A percentile compares a stretch with the other conserved stretches of the same genome.
Conservation (phyloP, 2,113 vertebrate species). For the Corydoras sp. region DNA sequence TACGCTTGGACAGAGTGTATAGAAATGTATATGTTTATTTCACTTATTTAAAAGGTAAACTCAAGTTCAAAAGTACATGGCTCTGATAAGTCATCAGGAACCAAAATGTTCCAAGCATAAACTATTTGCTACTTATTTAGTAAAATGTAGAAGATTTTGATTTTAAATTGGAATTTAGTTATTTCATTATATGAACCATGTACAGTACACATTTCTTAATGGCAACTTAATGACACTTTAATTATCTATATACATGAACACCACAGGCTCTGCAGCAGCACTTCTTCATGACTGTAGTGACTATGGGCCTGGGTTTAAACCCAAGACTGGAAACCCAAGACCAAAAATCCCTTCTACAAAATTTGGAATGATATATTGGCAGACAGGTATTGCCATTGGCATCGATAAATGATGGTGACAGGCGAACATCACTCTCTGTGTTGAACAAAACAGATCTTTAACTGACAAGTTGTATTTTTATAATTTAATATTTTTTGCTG, state of each 20-base stretch:
- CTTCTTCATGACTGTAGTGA: constrained; percentile 24
- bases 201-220: constrained; percentile 64
- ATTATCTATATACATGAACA: constrained; percentile 70
- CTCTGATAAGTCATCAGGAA: constrained; percentile 56
- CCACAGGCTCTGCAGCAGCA: constrained; percentile 62
- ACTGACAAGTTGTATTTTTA: no score
- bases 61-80: constrained; percentile 56
- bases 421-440: no score
- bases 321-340: no score
- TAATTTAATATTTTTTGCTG: no score
- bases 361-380: no score
- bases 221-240: constrained; percentile 73
- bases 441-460: no score
- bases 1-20: no score
- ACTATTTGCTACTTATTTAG: constrained; percentile 66
- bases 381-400: no score
- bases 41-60: constrained; percentile 30
- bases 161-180: constrained; percentile 53
- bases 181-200: constrained; percentile 66
- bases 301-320: no score
- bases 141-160: constrained; percentile 51
- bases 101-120: constrained; percentile 59
- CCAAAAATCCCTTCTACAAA: no score
- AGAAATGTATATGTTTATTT: not conserved
- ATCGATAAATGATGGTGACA: no score